Percentiles rank a stretch among this genome's conserved stretches.
Evolutionary conservation across 1,140 invertebrate genomes (phyloP).

Genomic region (Tenebrio molitor): DNA sequence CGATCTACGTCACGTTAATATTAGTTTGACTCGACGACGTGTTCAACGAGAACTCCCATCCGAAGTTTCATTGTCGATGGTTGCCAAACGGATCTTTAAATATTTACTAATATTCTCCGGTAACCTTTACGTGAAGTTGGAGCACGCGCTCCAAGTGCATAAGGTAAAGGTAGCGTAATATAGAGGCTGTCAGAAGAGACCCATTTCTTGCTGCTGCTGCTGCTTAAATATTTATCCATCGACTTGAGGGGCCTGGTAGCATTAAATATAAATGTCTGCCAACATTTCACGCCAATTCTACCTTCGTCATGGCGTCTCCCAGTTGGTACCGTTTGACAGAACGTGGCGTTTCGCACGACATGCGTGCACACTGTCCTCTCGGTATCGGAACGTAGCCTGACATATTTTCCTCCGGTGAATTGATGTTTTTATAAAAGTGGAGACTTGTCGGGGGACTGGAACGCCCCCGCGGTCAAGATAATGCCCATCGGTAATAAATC

Average conservation of each 20-base stretch:
- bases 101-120: conserved; percentile 25
- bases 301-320: conserved; percentile 43
- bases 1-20: conserved; percentile 3
- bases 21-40: not conserved
- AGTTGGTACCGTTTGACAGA: conserved; percentile 17
- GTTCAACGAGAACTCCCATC: conserved; percentile 6
- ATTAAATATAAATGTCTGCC: conserved; percentile 51
- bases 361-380: conserved; percentile 38
- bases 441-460: not conserved
- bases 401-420: conserved; percentile 27
- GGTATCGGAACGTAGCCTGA: not conserved
- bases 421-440: conserved; percentile 2
- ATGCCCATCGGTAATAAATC: conserved; percentile 20
- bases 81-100: not conserved
- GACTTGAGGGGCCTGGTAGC: conserved; percentile 46
- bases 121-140: conserved; percentile 21
- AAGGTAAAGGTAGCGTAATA: conserved; percentile 15
- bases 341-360: conserved; percentile 24
- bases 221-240: conserved; percentile 52
- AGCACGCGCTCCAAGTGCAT: conserved; percentile 2
- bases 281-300: conserved; percentile 49
- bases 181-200: conserved; percentile 49
- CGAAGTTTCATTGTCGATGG: conserved; percentile 5
- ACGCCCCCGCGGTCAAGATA: conserved; percentile 12
- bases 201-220: conserved; percentile 40